Conservation (phyloP, 92 coral and sea anemone genomes). For the Paramuricea clavata region DNA sequence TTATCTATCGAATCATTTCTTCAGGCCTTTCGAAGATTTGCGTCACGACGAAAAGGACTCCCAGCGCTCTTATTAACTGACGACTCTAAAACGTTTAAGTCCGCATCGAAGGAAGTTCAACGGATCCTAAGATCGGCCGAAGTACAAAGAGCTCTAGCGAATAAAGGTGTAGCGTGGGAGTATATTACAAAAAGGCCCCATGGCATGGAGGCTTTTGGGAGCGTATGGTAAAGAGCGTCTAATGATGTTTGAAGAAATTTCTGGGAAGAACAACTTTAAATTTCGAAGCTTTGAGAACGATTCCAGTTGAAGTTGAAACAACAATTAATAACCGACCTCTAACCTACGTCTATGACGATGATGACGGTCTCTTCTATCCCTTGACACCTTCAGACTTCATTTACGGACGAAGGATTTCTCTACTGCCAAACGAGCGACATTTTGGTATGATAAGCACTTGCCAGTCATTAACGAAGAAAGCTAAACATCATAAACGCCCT, state of each 20-base stretch:
- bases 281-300: constrained; percentile 21
- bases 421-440: constrained; percentile 3
- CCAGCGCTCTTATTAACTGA: neutral
- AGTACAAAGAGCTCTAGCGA: neutral
- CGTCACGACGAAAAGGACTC: neutral
- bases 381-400: constrained; percentile 19
- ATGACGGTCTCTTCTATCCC: constrained; percentile 19
- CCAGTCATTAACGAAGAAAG: constrained; percentile 28
- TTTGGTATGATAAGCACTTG: constrained; percentile 5
- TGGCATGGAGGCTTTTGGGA: constrained; percentile 44
- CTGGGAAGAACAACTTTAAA: constrained; percentile 5
- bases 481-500: constrained; percentile 27
- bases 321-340: constrained; percentile 18
- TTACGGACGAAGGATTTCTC: neutral
- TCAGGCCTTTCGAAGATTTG: neutral
- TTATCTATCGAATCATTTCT: neutral
- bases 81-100: neutral
- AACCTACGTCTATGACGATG: constrained; percentile 17
- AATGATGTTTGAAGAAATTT: constrained; percentile 5
- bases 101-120: constrained; percentile 30
- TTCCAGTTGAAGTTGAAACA: constrained; percentile 9
- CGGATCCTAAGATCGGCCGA: neutral
- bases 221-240: constrained; percentile 16
- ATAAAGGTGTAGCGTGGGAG: constrained; percentile 7
- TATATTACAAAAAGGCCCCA: constrained; percentile 26